Evolutionary conservation across 2,888 invertebrate species (phyloP).

Genomic region (Nesidiocoris tenuis): DNA sequence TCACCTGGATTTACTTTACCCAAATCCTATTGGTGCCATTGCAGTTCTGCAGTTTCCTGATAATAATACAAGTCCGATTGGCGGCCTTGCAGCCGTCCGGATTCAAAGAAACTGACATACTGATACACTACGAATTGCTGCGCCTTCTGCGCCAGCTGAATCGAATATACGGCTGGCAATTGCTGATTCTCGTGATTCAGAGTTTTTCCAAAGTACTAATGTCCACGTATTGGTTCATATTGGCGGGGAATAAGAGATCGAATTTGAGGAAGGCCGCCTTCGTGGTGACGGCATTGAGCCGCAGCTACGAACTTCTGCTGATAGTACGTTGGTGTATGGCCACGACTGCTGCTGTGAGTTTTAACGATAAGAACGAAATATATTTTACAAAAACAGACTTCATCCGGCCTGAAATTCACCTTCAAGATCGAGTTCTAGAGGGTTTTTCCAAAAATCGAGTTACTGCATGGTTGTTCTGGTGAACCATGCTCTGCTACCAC

Average conservation of each 20-base stretch:
- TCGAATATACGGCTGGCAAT: slow-evolving; percentile 14
- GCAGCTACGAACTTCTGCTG: slow-evolving; percentile 12
- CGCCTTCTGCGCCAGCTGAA: neutral
- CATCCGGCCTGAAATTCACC: no score
- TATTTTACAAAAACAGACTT: no score
- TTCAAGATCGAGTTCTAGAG: no score
- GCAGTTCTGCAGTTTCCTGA: slow-evolving; percentile 17
- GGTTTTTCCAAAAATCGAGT: no score
- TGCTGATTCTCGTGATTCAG: neutral
- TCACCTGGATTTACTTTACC: neutral
- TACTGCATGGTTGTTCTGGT: no score
- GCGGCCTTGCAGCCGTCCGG: neutral
- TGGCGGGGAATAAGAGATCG: neutral
- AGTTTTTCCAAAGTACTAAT: neutral
- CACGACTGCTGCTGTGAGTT: neutral
- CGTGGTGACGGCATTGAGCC: neutral
- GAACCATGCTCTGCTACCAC: no score
- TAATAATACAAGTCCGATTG: neutral
- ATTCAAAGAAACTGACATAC: neutral
- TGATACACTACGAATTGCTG: slow-evolving; percentile 9
- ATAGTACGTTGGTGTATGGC: slow-evolving; percentile 1
- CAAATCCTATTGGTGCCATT: neutral
- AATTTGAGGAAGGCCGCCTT: neutral
- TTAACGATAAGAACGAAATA: no score
- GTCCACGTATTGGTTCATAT: slow-evolving; percentile 6